Percentiles rank a stretch among this genome's conserved stretches.
These are phyloP conservation scores for Eunapius fragilis DNA, from an alignment of 37 sponge, comb jelly and placozoan genomes.

Conservation along the genomic window DNA sequence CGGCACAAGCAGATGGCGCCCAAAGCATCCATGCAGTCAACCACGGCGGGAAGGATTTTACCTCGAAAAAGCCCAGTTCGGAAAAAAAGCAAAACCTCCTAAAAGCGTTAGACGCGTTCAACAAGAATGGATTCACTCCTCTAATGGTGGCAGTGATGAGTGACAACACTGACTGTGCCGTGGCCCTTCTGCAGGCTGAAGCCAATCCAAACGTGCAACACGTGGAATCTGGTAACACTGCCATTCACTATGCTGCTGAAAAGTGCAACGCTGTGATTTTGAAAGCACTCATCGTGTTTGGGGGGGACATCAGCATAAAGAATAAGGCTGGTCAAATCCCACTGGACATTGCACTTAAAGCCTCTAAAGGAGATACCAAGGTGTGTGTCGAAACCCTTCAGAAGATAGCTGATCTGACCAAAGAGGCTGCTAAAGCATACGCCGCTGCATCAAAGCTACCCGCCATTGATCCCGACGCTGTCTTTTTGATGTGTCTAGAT, in stretches of 20 bases:
- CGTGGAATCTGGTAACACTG: slow-evolving; percentile 25
- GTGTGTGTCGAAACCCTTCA: neutral
- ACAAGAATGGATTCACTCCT: slow-evolving; percentile 31
- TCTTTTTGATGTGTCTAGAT: slow-evolving; percentile 40
- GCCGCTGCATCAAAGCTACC: neutral
- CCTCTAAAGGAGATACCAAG: neutral
- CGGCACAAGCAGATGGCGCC: neutral
- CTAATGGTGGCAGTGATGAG: slow-evolving; percentile 9
- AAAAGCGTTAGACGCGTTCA: neutral
- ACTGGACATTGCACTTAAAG: slow-evolving; percentile 24
- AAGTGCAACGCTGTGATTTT: slow-evolving; percentile 10
- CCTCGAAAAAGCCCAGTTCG: neutral
- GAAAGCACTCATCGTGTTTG: slow-evolving; percentile 52
- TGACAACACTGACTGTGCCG: neutral
- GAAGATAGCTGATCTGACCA: neutral
- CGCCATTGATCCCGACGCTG: neutral
- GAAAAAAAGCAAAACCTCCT: neutral
- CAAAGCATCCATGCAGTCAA: neutral
- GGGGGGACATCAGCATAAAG: slow-evolving; percentile 14
- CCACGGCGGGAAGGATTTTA: neutral
- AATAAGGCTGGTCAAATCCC: slow-evolving; percentile 44
- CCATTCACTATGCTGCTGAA: slow-evolving; percentile 50
- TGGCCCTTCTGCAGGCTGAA: slow-evolving; percentile 23
- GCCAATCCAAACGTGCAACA: slow-evolving; percentile 22
- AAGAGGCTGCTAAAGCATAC: neutral